phyloP scores from a whole-genome alignment of 1,140 invertebrate species.

The Lasaia peninsularis region DNA sequence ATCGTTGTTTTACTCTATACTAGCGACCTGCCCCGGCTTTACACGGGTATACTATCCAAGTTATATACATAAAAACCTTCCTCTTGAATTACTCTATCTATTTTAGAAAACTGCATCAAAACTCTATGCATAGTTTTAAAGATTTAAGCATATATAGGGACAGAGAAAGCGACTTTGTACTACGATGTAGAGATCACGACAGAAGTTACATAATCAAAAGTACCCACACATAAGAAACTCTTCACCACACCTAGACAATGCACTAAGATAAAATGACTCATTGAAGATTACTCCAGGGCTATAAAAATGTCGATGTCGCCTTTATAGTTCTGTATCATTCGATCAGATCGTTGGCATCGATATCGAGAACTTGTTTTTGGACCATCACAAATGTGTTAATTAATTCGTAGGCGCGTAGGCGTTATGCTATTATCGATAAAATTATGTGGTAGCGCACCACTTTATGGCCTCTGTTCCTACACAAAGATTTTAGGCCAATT shows the following conservation, averaged over 20 bases:
- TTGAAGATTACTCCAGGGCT: conserved; percentile 41
- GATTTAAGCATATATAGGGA: too few species aligned
- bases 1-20: too few species aligned
- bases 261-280: conserved; percentile 47
- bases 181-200: not conserved
- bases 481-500: conserved; percentile 6
- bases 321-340: conserved; percentile 57
- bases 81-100: too few species aligned
- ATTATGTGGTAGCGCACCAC: conserved; percentile 58
- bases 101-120: too few species aligned
- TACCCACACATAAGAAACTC: not conserved
- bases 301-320: conserved; percentile 46
- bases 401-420: conserved; percentile 62
- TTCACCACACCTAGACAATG: conserved; percentile 9
- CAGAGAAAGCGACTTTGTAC: too few species aligned
- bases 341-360: conserved; percentile 50
- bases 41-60: too few species aligned
- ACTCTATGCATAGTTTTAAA: too few species aligned
- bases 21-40: too few species aligned
- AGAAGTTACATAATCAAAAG: conserved; percentile 4
- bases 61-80: too few species aligned
- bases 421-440: conserved; percentile 61
- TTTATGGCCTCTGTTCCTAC: conserved; percentile 46
- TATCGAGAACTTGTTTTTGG: conserved; percentile 54
- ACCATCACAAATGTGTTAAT: conserved; percentile 59